A percentile compares a stretch with the other conserved stretches of the same genome.
Evolutionary conservation across 2,113 vertebrate species (phyloP).

Genomic region (Corythoichthys intestinalis): DNA sequence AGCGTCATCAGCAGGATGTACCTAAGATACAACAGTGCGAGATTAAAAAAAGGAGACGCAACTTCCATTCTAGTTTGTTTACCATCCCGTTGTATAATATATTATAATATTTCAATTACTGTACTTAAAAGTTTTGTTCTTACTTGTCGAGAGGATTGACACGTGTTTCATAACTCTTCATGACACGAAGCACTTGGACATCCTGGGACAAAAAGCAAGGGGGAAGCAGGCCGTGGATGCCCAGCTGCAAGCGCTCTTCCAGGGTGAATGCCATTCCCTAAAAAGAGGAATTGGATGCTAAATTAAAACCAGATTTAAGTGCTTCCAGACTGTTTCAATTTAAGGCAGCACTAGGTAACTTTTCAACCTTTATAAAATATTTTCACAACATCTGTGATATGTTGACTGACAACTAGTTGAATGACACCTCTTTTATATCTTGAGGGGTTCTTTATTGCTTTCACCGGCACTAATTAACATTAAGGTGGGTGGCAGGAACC

Average conservation of each 20-base stretch:
- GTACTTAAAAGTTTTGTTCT: slow-evolving; percentile 13
- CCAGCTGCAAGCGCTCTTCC: slow-evolving; percentile 89
- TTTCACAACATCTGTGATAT: too few species aligned
- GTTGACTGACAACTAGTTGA: too few species aligned
- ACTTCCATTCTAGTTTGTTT: background rate
- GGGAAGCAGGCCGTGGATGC: slow-evolving; percentile 94
- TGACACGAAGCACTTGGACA: slow-evolving; percentile 88
- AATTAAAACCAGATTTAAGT: background rate
- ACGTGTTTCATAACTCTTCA: slow-evolving; percentile 90
- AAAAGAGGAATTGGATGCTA: slow-evolving; percentile 16
- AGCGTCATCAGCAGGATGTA: slow-evolving; percentile 97
- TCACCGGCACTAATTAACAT: too few species aligned
- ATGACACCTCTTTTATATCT: too few species aligned
- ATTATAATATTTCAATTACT: too few species aligned
- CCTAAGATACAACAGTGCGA: slow-evolving; percentile 56
- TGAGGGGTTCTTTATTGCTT: too few species aligned
- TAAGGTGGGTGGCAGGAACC: too few species aligned
- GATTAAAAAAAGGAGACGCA: background rate
- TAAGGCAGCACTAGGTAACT: too few species aligned
- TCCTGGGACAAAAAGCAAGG: slow-evolving; percentile 96
- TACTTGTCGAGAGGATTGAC: slow-evolving; percentile 90
- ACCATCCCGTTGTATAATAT: too few species aligned
- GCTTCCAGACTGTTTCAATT: too few species aligned
- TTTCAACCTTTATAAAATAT: too few species aligned
- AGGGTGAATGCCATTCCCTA: slow-evolving; percentile 98